phyloP scores from a whole-genome alignment of 2,888 invertebrate genomes.

The Trissolcus brochymenae region DNA sequence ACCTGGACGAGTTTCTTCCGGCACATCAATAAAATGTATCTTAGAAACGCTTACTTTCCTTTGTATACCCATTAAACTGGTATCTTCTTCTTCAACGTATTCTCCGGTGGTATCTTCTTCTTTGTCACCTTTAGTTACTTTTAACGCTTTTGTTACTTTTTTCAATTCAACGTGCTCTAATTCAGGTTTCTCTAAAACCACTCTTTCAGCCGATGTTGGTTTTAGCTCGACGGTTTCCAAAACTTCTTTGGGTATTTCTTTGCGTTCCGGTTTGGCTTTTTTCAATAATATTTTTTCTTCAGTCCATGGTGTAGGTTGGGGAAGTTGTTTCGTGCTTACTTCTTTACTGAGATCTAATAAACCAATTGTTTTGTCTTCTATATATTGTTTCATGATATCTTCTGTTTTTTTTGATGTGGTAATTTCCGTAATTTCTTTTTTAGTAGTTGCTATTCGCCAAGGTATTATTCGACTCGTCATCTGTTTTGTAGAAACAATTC shows the following conservation, averaged over 20 bases:
- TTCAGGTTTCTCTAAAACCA: conserved; percentile 45
- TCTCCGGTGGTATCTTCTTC: conserved; percentile 51
- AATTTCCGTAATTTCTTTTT: too few species aligned
- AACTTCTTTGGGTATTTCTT: conserved; percentile 61
- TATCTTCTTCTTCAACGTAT: conserved; percentile 61
- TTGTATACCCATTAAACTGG: conserved; percentile 24
- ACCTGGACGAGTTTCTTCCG: conserved; percentile 73
- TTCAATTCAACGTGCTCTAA: conserved; percentile 35
- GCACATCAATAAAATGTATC: background rate
- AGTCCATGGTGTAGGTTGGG: conserved; percentile 70
- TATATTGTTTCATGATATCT: conserved; percentile 53
- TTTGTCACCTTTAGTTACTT: conserved; percentile 9
- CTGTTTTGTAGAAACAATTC: too few species aligned
- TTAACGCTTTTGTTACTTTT: conserved; percentile 53
- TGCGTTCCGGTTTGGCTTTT: conserved; percentile 67
- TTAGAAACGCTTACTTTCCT: conserved; percentile 74
- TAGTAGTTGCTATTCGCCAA: too few species aligned
- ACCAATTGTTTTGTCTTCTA: background rate
- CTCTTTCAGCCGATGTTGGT: conserved; percentile 56
- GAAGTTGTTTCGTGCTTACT: background rate
- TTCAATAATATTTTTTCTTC: conserved; percentile 73
- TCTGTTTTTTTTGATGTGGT: background rate
- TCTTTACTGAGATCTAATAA: background rate
- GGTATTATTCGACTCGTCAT: too few species aligned
- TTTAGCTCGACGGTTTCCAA: conserved; percentile 23